These are phyloP conservation scores for Corynorhinus townsendii DNA, from an alignment of 2,113 vertebrate species.

Conservation along the genomic window DNA sequence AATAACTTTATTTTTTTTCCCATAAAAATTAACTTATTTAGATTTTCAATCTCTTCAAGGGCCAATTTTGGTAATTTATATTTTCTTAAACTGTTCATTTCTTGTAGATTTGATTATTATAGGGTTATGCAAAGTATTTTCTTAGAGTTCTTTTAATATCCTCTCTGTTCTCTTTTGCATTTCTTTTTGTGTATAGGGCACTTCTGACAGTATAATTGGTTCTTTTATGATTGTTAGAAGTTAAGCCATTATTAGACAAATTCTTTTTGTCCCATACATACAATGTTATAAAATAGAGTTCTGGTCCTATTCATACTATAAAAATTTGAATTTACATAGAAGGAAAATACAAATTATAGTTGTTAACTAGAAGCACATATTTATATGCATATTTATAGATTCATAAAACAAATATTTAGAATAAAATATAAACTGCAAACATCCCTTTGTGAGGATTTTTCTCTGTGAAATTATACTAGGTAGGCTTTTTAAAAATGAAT, in stretches of 20 bases:
- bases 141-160: constrained; percentile 56
- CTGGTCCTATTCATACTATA: background rate
- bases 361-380: constrained; percentile 1
- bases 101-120: constrained; percentile 58
- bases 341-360: constrained; percentile 17
- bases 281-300: background rate
- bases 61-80: constrained; percentile 62
- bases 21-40: constrained; percentile 71
- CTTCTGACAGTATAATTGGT: constrained; percentile 47
- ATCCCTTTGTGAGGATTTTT: background rate
- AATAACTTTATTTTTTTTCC: constrained; percentile 67
- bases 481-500: constrained; percentile 27
- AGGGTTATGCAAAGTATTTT: constrained; percentile 55
- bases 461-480: background rate
- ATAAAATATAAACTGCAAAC: constrained; percentile 8
- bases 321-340: background rate
- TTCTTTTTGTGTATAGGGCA: constrained; percentile 30
- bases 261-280: background rate
- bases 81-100: constrained; percentile 65
- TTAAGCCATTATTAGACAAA: constrained; percentile 27
- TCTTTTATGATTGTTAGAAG: background rate
- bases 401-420: constrained; percentile 6
- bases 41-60: constrained; percentile 62
- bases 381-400: constrained; percentile 45
- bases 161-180: constrained; percentile 48